Base-by-base conservation (phyloP, 2,113 vertebrate genomes). In the Xiphophorus couchianus region DNA sequence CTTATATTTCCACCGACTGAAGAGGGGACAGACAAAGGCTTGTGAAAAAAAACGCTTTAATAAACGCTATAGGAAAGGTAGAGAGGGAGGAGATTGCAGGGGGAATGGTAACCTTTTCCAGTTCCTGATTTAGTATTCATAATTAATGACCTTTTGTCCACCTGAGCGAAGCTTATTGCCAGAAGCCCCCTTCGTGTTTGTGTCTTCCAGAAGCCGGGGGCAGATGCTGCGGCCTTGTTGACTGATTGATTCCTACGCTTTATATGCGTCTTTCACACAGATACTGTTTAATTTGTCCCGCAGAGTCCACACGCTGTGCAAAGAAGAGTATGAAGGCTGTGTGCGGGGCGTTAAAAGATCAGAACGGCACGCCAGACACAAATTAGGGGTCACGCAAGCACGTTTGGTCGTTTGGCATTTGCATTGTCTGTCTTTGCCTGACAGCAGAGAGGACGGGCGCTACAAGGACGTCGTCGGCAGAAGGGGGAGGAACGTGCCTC, bases 41-140 rank as follows among this genome's bases (percentile, higher is more conserved):
- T 14, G 4, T 42, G 86, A 79, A 88, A 80, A 86, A 91, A 90
- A 90, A 5, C 83, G 88, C 88, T 91, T 91, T 90, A 89, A 91
- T 91, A 92, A 90, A 92, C 87, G 88, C 87, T 91, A 85, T 30
- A 69, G 77, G 70, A 86, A 86, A 87, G 80, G 78, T 91, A 89
- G 91, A 88, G 91, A 90, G 88, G 88, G 63, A 82, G 86, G 87
- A 69, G 81, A 82, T 84, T 28, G 78, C 69, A 10, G 71, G 85
- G 86, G 86, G 90, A 89, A 90, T 29, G 69, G 82, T 89, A 93
- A 92, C 90, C 88, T 92, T 93, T 93, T 89, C 92, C 89, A 83
- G 87, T 89, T 89, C 82, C 90, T 91, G 89, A 90, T 92, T 91
- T 91, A 86, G 89, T 91, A 91, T 92, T 91, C 91, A 93, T 91